Evolutionary conservation across 1,140 invertebrate species (phyloP).

Genomic region (Nephotettix cincticeps): DNA sequence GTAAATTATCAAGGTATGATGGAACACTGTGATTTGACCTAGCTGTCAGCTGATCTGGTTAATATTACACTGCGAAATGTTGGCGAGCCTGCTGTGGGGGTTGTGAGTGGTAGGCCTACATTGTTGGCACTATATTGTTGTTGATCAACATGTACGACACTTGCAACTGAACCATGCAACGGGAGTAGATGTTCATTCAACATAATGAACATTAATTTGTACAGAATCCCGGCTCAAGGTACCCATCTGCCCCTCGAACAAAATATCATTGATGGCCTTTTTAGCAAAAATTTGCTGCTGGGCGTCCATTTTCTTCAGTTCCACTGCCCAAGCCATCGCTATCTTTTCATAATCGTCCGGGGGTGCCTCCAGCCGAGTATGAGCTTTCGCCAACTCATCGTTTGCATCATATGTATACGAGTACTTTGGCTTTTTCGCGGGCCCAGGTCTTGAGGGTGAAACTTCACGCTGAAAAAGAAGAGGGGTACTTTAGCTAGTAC

Average conservation of each 20-base stretch:
- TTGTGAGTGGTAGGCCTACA: not conserved
- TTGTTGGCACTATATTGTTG: not conserved
- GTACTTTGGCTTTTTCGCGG: conserved; percentile 8
- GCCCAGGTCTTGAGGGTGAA: not conserved
- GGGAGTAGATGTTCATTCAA: conserved; percentile 26
- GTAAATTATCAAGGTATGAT: not conserved
- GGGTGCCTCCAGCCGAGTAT: conserved; percentile 31
- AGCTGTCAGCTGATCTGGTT: not conserved
- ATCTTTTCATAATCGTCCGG: conserved; percentile 26
- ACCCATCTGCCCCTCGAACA: conserved; percentile 31
- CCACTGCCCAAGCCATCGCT: conserved; percentile 19
- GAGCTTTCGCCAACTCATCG: conserved; percentile 14
- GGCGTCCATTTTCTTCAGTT: conserved; percentile 21
- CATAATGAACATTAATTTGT: conserved; percentile 34
- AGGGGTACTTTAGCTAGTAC: too few relatives aligned
- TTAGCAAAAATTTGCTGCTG: conserved; percentile 34
- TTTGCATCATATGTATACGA: conserved; percentile 17
- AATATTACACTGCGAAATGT: not conserved
- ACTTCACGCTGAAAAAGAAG: not conserved
- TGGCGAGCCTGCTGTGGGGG: conserved; percentile 2
- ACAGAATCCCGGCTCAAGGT: conserved; percentile 30
- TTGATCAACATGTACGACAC: not conserved
- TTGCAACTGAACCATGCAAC: conserved; percentile 27
- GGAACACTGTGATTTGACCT: not conserved
- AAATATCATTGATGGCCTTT: conserved; percentile 35